These are phyloP conservation scores for Gambelia wislizenii DNA, from an alignment of 2,797 vertebrate genomes.

Conservation along the genomic window DNA sequence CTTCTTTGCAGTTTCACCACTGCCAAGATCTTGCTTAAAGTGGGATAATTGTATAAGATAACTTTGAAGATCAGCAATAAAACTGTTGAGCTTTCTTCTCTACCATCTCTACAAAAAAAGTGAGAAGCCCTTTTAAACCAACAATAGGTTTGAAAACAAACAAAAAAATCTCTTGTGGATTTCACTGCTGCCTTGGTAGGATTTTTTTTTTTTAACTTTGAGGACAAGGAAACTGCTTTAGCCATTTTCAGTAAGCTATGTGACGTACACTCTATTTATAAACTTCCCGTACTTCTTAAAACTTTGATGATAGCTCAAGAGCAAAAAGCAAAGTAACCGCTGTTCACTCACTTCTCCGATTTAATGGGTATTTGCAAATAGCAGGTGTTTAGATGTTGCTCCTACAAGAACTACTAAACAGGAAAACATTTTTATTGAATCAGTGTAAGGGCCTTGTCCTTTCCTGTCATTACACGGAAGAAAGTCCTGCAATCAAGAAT, in stretches of 20 bases:
- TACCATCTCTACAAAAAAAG: neutral
- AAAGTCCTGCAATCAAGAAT: no score
- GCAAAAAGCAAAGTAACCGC: constrained; percentile 42
- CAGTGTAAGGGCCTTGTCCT: neutral
- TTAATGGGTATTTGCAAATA: neutral
- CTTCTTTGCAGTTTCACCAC: neutral
- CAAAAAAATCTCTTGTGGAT: neutral
- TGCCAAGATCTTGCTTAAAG: neutral
- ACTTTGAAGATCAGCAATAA: neutral
- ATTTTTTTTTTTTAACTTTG: neutral
- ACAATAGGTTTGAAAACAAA: neutral
- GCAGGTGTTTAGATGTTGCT: neutral
- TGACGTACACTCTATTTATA: constrained; percentile 16
- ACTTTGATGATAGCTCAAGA: constrained; percentile 39
- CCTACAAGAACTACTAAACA: constrained; percentile 1
- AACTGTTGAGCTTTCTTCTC: neutral
- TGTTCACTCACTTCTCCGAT: constrained; percentile 32
- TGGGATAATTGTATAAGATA: neutral
- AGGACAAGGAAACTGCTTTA: neutral
- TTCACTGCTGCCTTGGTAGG: neutral
- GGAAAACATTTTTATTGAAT: neutral
- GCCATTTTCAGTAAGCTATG: constrained; percentile 12
- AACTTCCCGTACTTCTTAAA: constrained; percentile 39
- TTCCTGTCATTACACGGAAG: neutral
- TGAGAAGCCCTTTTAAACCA: neutral